phyloP scores from a whole-genome alignment of 2,888 invertebrate species.

The Zygothrica quintamaculata region DNA sequence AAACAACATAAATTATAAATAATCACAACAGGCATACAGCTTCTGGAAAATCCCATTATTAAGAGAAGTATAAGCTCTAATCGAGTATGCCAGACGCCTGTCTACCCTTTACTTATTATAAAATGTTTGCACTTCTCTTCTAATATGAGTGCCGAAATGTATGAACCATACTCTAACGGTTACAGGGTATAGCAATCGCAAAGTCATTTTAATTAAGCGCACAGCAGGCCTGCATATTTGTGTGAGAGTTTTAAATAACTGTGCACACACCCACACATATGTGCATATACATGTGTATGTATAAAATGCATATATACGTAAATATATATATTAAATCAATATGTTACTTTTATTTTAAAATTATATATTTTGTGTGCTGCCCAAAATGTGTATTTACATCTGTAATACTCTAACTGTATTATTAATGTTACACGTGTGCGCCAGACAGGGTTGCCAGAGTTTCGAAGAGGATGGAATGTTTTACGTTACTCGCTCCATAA shows the following conservation, averaged over 20 bases:
- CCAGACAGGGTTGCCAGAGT: slow-evolving; percentile 20
- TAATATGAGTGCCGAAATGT: too few relatives aligned
- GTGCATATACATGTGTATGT: neutral
- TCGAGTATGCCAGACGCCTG: too few relatives aligned
- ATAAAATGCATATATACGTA: neutral
- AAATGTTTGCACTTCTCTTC: too few relatives aligned
- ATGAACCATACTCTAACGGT: neutral
- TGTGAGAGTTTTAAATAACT: slow-evolving; percentile 33
- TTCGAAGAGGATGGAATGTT: neutral
- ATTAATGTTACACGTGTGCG: neutral
- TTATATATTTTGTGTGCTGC: slow-evolving; percentile 43
- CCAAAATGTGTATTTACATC: slow-evolving; percentile 34
- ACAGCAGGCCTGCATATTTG: slow-evolving; percentile 21
- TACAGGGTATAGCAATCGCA: slow-evolving; percentile 4
- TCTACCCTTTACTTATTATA: too few relatives aligned
- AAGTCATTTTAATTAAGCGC: slow-evolving; percentile 25
- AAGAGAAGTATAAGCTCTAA: neutral
- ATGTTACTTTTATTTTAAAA: slow-evolving; percentile 25
- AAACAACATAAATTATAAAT: slow-evolving; percentile 29
- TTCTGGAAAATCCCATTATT: slow-evolving; percentile 26
- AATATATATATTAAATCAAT: neutral
- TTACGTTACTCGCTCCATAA: slow-evolving; percentile 44
- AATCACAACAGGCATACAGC: slow-evolving; percentile 10
- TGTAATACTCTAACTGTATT: slow-evolving; percentile 16
- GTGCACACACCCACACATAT: slow-evolving; percentile 5